These are phyloP conservation scores for Drosophila rhopaloa DNA, from an alignment of 1,140 invertebrate genomes.

Conservation along the genomic window DNA sequence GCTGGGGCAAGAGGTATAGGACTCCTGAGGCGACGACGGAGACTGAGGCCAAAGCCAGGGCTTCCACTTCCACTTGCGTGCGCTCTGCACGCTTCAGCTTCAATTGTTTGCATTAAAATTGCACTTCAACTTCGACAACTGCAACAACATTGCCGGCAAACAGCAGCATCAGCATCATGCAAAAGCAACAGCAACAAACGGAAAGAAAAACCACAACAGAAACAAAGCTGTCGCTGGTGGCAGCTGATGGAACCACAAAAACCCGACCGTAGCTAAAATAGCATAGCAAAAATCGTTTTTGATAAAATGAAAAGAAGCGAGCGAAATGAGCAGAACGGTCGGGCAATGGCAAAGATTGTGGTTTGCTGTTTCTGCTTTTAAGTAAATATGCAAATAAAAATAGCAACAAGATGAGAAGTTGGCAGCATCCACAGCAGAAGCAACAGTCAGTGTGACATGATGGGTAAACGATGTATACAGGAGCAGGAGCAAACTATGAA, in stretches of 20 bases:
- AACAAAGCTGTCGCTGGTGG: slow-evolving; percentile 54
- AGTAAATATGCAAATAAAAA: slow-evolving; percentile 81
- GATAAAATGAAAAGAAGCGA: slow-evolving; percentile 67
- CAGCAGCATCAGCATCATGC: slow-evolving; percentile 26
- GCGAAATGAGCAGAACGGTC: slow-evolving; percentile 51
- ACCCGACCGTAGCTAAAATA: slow-evolving; percentile 70
- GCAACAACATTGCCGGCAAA: slow-evolving; percentile 52
- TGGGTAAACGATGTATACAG: slow-evolving; percentile 67
- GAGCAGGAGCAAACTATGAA: slow-evolving; percentile 26
- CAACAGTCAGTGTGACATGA: slow-evolving; percentile 64
- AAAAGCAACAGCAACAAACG: slow-evolving; percentile 26
- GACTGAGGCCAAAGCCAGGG: slow-evolving; percentile 26
- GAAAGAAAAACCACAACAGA: slow-evolving; percentile 43
- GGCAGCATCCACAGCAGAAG: slow-evolving; percentile 36
- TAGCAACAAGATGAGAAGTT: slow-evolving; percentile 64
- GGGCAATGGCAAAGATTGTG: slow-evolving; percentile 36
- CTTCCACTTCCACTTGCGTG: slow-evolving; percentile 61
- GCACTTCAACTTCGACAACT: slow-evolving; percentile 79
- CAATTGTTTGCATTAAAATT: slow-evolving; percentile 82
- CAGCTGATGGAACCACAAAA: slow-evolving; percentile 55
- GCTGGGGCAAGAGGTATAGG: background rate
- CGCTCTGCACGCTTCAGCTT: slow-evolving; percentile 78
- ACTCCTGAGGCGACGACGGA: slow-evolving; percentile 18
- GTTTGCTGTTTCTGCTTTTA: slow-evolving; percentile 59
- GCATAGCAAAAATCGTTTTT: slow-evolving; percentile 72